Conservation (phyloP, 2,888 invertebrate species). For the Volucella inanis region DNA sequence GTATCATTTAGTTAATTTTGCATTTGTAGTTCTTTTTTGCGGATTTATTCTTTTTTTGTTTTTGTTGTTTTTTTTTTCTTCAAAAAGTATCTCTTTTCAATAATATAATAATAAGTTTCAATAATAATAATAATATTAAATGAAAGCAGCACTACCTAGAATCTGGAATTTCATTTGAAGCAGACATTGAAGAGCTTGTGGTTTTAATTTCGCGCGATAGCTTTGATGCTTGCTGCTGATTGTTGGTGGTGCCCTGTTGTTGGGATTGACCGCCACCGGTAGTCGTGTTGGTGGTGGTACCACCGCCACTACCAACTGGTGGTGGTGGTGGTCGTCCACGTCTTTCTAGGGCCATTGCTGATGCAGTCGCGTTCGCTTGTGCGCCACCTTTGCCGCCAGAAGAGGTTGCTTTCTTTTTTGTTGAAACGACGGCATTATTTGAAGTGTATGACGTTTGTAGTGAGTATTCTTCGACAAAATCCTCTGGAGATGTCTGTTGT, state of each 20-base stretch:
- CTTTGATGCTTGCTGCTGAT: slow-evolving; percentile 80
- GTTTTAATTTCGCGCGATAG: slow-evolving; percentile 78
- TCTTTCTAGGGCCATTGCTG: slow-evolving; percentile 81
- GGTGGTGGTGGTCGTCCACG: slow-evolving; percentile 81
- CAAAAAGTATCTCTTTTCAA: slow-evolving; percentile 71
- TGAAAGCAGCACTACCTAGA: slow-evolving; percentile 83
- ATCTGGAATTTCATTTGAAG: slow-evolving; percentile 83
- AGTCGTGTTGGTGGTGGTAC: slow-evolving; percentile 69
- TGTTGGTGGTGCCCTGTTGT: slow-evolving; percentile 71
- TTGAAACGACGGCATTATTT: slow-evolving; percentile 75
- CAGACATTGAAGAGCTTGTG: slow-evolving; percentile 78
- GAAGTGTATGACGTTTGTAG: slow-evolving; percentile 79
- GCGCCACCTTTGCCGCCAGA: slow-evolving; percentile 77
- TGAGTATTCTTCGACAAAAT: slow-evolving; percentile 81
- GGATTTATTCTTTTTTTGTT: not conserved
- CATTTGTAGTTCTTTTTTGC: slow-evolving; percentile 56
- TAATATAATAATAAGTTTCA: slow-evolving; percentile 83
- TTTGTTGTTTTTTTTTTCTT: slow-evolving; percentile 41
- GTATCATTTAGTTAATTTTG: slow-evolving; percentile 72
- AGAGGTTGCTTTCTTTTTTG: slow-evolving; percentile 77
- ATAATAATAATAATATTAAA: slow-evolving; percentile 80
- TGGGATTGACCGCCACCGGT: slow-evolving; percentile 73
- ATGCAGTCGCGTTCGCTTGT: slow-evolving; percentile 75
- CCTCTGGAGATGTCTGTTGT: slow-evolving; percentile 83
- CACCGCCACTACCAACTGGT: slow-evolving; percentile 66